These are phyloP conservation scores for Aporophyla nigra DNA, from an alignment of 2,888 invertebrate species.

Conservation along the genomic window DNA sequence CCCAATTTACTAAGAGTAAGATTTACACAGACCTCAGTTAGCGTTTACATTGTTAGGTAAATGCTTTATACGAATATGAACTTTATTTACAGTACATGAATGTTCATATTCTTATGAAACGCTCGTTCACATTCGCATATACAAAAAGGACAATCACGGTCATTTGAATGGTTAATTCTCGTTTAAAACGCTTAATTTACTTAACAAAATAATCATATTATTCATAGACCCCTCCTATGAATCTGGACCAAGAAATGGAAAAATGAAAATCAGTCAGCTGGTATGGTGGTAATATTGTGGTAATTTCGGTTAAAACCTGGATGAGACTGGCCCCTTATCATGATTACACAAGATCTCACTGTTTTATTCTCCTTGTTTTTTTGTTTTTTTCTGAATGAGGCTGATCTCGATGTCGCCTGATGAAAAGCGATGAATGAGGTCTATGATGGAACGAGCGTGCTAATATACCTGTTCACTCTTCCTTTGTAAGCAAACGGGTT, in stretches of 20 bases:
- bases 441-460: too few relatives aligned
- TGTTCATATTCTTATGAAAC: not conserved
- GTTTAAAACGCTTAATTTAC: not conserved
- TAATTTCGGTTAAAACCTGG: not conserved
- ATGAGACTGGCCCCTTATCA: constrained; percentile 92
- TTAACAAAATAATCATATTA: not conserved
- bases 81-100: not conserved
- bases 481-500: too few relatives aligned
- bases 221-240: too few relatives aligned
- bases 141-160: not conserved
- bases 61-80: not conserved
- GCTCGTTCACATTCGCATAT: not conserved
- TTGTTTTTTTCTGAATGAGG: too few relatives aligned
- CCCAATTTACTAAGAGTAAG: not conserved
- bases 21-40: constrained; percentile 2
- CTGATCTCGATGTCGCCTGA: too few relatives aligned
- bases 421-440: too few relatives aligned
- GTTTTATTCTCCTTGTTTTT: constrained; percentile 96
- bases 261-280: not conserved
- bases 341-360: constrained; percentile 95
- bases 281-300: not conserved
- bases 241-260: not conserved
- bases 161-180: not conserved
- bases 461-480: too few relatives aligned
- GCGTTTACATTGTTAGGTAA: too few relatives aligned